Percentiles rank a stretch among this genome's conserved stretches.
phyloP scores from a whole-genome alignment of 2,113 vertebrate genomes.

The Gracilinanus agilis region DNA sequence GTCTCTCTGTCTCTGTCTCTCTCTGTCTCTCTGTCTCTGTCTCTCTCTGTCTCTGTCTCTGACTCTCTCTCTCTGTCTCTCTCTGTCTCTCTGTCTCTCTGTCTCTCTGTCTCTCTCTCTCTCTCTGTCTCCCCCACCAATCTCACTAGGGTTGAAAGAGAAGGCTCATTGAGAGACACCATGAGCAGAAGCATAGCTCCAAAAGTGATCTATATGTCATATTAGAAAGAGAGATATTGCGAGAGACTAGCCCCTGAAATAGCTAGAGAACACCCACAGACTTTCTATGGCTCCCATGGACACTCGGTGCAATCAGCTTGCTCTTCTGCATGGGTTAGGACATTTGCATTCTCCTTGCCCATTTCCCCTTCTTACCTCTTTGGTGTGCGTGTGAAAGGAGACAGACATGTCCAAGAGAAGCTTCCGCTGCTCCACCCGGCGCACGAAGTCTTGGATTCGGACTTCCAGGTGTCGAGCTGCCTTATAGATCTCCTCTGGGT shows the following conservation, averaged over 20 bases:
- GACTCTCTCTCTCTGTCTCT: not conserved
- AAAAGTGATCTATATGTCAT: not conserved
- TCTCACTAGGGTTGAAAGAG: not conserved
- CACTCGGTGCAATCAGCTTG: not conserved
- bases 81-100: no score
- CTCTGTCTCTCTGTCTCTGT: no score
- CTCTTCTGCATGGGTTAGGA: not conserved
- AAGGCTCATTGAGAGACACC: constrained; percentile 11
- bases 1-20: no score
- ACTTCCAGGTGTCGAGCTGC: constrained; percentile 98
- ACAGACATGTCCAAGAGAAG: constrained; percentile 99
- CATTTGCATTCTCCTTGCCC: not conserved
- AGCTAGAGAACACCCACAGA: not conserved
- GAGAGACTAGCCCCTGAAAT: not conserved
- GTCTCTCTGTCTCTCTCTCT: no score
- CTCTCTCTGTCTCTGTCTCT: no score
- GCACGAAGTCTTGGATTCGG: constrained; percentile 98
- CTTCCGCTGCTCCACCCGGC: constrained; percentile 97
- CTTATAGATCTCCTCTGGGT: constrained; percentile 99
- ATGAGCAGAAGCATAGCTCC: not conserved
- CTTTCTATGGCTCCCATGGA: not conserved
- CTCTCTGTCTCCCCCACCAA: no score
- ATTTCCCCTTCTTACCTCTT: constrained; percentile 90
- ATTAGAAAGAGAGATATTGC: not conserved
- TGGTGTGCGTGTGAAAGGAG: constrained; percentile 99